Conservation (phyloP, 2,113 vertebrate genomes). For the Barnardius zonarius region DNA sequence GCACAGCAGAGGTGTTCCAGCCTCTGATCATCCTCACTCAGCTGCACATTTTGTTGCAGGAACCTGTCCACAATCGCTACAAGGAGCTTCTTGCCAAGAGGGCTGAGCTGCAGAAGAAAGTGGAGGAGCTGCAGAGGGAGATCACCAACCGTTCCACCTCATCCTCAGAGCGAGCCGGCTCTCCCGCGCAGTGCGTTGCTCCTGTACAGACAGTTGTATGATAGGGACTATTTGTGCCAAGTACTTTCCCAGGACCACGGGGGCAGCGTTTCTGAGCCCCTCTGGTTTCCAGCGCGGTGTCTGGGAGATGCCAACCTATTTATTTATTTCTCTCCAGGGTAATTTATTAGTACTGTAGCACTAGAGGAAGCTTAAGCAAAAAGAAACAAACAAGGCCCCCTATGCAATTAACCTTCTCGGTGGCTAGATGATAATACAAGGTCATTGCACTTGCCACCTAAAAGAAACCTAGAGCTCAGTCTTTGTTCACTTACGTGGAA, state of each 20-base stretch:
- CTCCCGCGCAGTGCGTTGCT: slow-evolving; percentile 85
- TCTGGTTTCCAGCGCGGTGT: neutral
- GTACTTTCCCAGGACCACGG: neutral
- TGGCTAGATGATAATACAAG: slow-evolving; percentile 1
- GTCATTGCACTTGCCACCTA: slow-evolving; percentile 20
- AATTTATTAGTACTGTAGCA: slow-evolving; percentile 66
- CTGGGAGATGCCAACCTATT: slow-evolving; percentile 62
- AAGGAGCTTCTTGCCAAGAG: slow-evolving; percentile 94
- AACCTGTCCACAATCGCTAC: slow-evolving; percentile 90
- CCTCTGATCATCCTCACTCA: neutral
- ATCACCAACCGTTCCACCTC: slow-evolving; percentile 87
- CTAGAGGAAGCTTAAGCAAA: slow-evolving; percentile 40
- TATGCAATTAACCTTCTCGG: slow-evolving; percentile 40
- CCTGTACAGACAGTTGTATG: slow-evolving; percentile 92
- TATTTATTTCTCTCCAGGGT: slow-evolving; percentile 70
- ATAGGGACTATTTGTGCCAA: neutral
- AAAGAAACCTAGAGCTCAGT: neutral
- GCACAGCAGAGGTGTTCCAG: neutral
- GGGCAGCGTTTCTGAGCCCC: slow-evolving; percentile 26
- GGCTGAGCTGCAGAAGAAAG: slow-evolving; percentile 91
- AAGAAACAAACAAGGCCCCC: neutral
- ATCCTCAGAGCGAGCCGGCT: slow-evolving; percentile 84
- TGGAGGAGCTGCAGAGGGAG: slow-evolving; percentile 93
- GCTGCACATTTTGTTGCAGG: slow-evolving; percentile 62
- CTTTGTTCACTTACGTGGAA: neutral